phyloP scores from a whole-genome alignment of 2,113 vertebrate genomes.

The Tautogolabrus adspersus region DNA sequence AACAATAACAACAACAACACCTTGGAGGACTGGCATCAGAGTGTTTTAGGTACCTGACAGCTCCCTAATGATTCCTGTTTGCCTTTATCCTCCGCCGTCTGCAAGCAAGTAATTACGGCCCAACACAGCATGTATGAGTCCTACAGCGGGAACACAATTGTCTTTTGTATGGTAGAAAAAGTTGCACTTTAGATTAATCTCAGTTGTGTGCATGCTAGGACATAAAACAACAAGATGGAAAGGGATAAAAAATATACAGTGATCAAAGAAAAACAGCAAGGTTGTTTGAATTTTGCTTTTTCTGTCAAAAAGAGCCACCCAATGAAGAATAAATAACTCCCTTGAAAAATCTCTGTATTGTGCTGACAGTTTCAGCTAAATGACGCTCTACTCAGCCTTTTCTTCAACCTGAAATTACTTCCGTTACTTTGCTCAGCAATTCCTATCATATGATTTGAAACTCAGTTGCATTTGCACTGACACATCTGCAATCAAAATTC shows the following conservation, averaged over 20 bases:
- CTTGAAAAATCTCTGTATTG: background rate
- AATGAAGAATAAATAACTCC: conserved; percentile 7
- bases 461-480: background rate
- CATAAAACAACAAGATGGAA: background rate
- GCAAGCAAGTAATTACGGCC: conserved; percentile 55
- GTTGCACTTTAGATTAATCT: conserved; percentile 39
- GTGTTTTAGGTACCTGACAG: conserved; percentile 52
- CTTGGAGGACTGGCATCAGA: conserved; percentile 39
- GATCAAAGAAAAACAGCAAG: background rate
- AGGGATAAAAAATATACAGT: conserved; percentile 2
- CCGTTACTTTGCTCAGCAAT: conserved; percentile 12
- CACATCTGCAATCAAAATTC: background rate
- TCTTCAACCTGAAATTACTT: background rate
- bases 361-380: background rate
- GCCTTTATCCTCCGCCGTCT: conserved; percentile 42
- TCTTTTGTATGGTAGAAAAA: conserved; percentile 16
- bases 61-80: conserved; percentile 63
- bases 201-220: conserved; percentile 19
- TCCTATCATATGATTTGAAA: background rate
- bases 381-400: background rate
- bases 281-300: conserved; percentile 16
- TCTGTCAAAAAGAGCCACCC: background rate
- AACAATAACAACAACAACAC: conserved; percentile 41
- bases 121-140: conserved; percentile 31
- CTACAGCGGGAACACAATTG: conserved; percentile 3